phyloP scores from a whole-genome alignment of 2,888 invertebrate genomes.

The Drosophila phalerata region DNA sequence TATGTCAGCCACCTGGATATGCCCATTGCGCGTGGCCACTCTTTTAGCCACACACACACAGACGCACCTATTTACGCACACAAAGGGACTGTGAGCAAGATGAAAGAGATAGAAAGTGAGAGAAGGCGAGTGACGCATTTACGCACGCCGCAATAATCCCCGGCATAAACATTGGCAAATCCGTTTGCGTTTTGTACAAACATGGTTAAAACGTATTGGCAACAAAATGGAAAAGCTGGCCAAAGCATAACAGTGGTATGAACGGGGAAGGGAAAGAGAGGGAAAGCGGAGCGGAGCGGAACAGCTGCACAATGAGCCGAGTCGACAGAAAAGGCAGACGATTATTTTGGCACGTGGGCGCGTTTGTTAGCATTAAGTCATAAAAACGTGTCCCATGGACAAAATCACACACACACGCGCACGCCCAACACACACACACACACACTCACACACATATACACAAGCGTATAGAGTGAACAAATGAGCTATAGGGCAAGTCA shows the following conservation, averaged over 20 bases:
- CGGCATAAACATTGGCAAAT: slow-evolving; percentile 80
- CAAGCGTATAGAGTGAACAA: slow-evolving; percentile 19
- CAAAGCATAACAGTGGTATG: slow-evolving; percentile 38
- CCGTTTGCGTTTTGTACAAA: slow-evolving; percentile 80
- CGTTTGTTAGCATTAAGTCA: slow-evolving; percentile 82
- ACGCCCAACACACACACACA: slow-evolving; percentile 16
- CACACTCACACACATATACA: slow-evolving; percentile 14
- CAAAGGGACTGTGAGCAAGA: slow-evolving; percentile 13
- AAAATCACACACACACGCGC: slow-evolving; percentile 33
- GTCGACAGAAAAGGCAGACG: slow-evolving; percentile 78
- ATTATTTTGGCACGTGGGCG: slow-evolving; percentile 83
- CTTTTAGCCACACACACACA: slow-evolving; percentile 52
- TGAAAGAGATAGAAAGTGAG: not conserved
- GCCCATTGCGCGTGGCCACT: slow-evolving; percentile 51
- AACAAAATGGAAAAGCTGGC: slow-evolving; percentile 71
- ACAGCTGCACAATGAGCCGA: slow-evolving; percentile 77
- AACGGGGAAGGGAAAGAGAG: not conserved
- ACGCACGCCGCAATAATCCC: slow-evolving; percentile 80
- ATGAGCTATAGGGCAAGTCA: slow-evolving; percentile 52
- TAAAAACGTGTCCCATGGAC: slow-evolving; percentile 79
- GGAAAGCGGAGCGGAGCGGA: slow-evolving; percentile 7
- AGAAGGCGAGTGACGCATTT: slow-evolving; percentile 58
- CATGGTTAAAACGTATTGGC: slow-evolving; percentile 81
- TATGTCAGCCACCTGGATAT: slow-evolving; percentile 58
- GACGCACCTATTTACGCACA: slow-evolving; percentile 29